Base-by-base conservation (phyloP, 2,113 vertebrate genomes). In the Isichthys henryi region DNA sequence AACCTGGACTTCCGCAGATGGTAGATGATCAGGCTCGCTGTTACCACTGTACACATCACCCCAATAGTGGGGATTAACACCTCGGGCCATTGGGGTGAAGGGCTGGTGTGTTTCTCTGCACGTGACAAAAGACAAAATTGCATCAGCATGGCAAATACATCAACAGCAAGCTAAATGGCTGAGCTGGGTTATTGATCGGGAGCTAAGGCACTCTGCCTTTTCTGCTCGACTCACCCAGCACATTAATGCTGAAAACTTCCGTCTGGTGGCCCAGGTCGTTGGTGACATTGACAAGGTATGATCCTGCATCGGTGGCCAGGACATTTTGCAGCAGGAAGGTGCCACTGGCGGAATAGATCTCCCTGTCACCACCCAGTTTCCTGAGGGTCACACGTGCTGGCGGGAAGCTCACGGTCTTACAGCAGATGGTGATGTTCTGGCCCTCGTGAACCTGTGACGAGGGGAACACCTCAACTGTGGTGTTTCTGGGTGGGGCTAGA, bases 281-380 rank as follows among this genome's bases (percentile, higher is more conserved):
- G 91, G 92, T 95, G 86, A 95, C 93, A 3, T 95, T 96, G 92
- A 96, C 92, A 93, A 94, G 95, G 91, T 96, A 96, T 1, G 93
- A 77, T 1, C 95, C 96, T 0, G 95, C 93, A 91, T 96, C 94
- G 23, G 91, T 89, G 86, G 91, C 84, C 0, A 92, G 94, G 86
- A 96, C 93, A 58, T 95, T 94, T 80, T 93, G 80, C 92, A 96
- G 88, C 0, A 93, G 88, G 90, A 96, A 96, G 77, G 91, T 93
- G 0, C 95, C 95, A 19, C 93, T 91, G 1, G 86, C 6, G 1
- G 95, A 95, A 27, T 90, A 88, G 0, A 92, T 35, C 88, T 93
- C 92, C 0, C 74, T 88, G 13, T 93, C 94, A 19, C 91, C 92
- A 85, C 88, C 88, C 88, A 95, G 48, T 85, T 95, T 96, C 92